Base-by-base conservation (phyloP, 2,797 vertebrate species). In the Gymnothorax reevesii region DNA sequence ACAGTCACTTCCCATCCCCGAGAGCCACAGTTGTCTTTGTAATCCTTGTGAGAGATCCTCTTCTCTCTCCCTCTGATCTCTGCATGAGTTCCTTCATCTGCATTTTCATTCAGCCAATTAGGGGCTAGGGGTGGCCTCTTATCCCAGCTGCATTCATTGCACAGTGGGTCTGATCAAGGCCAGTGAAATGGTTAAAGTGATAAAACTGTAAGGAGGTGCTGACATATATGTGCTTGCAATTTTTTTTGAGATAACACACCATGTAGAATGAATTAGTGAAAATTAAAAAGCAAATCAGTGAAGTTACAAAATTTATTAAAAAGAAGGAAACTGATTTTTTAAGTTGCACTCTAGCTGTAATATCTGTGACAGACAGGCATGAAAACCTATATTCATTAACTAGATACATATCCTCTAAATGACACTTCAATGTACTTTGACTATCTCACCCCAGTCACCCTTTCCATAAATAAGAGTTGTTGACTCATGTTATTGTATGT, bases 51-150 rank as follows among this genome's bases (percentile, higher is more conserved):
- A 84, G 83, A 87, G n/a, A 59, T 52, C 27, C 55, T 71, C 64
- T 71, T 62, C 86, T 55, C 42, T 79, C 27, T 64, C 75, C 83
- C 83, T 80, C 60, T 87, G 73, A 87, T 84, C 73, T 82, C 83
- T 57, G 83, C 83, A 87, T 62, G 83, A 66, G 42, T 59, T 77
- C 49, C 49, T 15, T 85, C 69, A 85, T 77, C 84, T 33, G 84
- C 73, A 85, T 25, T 85, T 85, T 84, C 57, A 84, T 80, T 52
- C 57, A 79, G 73, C 86, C 86, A 87, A 84, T 84, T 84, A 80
- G 83, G 73, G 57, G 59, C 59, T 77, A 33, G 57, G 82, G 82
- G 82, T 22, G 7, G 86, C 52, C n/a, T 66, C 60, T 66, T 71
- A 64, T 69, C 66, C 64, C 22, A 9, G 59, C 25, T 27, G 2